phyloP scores from a whole-genome alignment of 2,888 invertebrate species.

The Dascillus cervinus region DNA sequence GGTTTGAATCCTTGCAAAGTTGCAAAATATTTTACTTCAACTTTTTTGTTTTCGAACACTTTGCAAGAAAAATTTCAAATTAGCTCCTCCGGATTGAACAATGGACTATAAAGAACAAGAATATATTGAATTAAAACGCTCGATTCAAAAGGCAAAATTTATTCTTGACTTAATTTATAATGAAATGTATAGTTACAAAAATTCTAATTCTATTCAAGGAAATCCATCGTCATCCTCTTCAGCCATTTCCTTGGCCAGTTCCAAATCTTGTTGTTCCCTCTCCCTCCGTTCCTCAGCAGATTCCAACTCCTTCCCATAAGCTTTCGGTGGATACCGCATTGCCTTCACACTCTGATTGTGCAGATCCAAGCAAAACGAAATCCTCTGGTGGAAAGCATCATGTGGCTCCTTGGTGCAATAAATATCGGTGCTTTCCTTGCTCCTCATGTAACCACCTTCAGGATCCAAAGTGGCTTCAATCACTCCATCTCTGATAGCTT shows the following conservation, averaged over 20 bases:
- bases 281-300: slow-evolving; percentile 95
- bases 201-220: slow-evolving; percentile 41
- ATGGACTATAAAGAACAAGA: too few species aligned
- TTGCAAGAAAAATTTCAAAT: too few species aligned
- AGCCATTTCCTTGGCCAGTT: slow-evolving; percentile 99
- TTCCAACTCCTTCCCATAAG: slow-evolving; percentile 96
- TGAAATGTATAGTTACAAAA: neutral
- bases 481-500: slow-evolving; percentile 95
- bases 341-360: slow-evolving; percentile 99
- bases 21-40: too few species aligned
- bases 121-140: too few species aligned
- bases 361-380: slow-evolving; percentile 93
- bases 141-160: too few species aligned
- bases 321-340: slow-evolving; percentile 98
- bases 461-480: slow-evolving; percentile 97
- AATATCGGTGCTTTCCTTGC: slow-evolving; percentile 93
- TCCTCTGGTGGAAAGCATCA: slow-evolving; percentile 92
- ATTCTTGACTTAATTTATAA: too few species aligned
- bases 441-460: slow-evolving; percentile 92
- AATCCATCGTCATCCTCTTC: slow-evolving; percentile 97
- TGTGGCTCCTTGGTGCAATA: slow-evolving; percentile 96
- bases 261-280: slow-evolving; percentile 95
- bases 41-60: too few species aligned
- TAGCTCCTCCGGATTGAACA: too few species aligned
- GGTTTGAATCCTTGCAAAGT: too few species aligned